phyloP scores from a whole-genome alignment of 2,113 vertebrate species.

The Pluvialis apricaria region DNA sequence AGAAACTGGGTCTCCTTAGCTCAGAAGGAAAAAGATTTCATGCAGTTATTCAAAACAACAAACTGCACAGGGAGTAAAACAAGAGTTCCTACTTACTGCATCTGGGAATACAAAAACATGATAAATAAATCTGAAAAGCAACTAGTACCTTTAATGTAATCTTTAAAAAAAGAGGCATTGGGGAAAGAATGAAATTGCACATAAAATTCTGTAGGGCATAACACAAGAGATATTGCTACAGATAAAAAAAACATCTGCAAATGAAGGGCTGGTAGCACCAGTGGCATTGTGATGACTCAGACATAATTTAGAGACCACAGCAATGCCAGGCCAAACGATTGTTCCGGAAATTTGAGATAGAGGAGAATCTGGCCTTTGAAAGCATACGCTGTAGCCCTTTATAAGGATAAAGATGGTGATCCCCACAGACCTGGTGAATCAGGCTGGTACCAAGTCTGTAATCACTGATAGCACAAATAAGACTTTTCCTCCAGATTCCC shows the following conservation, averaged over 20 bases:
- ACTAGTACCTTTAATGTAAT: background rate
- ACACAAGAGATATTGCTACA: background rate
- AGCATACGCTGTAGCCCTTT: background rate
- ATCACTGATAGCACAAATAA: accelerated
- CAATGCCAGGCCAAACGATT: background rate
- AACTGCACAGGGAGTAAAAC: background rate
- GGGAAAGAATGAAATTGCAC: background rate
- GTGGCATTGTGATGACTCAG: background rate
- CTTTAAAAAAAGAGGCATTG: background rate
- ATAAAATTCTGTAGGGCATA: background rate
- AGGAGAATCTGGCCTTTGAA: background rate
- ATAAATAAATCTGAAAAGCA: background rate
- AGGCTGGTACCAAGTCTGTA: background rate
- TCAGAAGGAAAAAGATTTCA: background rate
- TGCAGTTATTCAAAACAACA: background rate
- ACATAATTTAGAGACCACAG: conserved; percentile 6
- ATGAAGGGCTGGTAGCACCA: background rate
- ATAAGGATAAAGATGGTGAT: accelerated
- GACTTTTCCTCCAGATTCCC: background rate
- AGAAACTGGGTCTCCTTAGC: background rate
- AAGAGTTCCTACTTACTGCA: background rate
- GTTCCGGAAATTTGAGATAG: background rate
- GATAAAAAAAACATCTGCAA: background rate
- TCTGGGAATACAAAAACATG: background rate
- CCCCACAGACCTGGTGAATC: background rate